Percentiles rank a stretch among this genome's conserved stretches.
phyloP scores from a whole-genome alignment of 2,888 invertebrate genomes.

The Metopia argyrocephala region DNA sequence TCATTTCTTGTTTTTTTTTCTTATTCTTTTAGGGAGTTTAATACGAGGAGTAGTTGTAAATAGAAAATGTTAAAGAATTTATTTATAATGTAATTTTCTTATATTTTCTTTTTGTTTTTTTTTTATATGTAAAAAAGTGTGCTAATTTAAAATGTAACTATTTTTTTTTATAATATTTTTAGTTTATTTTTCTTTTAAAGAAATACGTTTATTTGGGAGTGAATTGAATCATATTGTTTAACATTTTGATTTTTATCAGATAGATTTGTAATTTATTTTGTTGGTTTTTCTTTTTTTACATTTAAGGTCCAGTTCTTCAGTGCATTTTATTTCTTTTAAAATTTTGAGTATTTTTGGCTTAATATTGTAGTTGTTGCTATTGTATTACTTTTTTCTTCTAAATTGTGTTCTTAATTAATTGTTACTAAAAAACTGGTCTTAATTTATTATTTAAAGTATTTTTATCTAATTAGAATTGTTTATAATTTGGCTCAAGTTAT shows the following conservation, averaged over 20 bases:
- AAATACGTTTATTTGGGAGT: too few species aligned
- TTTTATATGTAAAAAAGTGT: conserved; percentile 66
- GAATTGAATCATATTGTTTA: background rate
- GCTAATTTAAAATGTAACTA: conserved; percentile 62
- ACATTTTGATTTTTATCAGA: background rate
- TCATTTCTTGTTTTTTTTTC: conserved; percentile 13
- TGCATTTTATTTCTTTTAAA: conserved; percentile 6
- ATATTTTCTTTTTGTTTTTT: conserved; percentile 39
- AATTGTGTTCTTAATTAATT: conserved; percentile 27
- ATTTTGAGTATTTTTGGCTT: conserved; percentile 13
- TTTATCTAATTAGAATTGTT: conserved; percentile 61
- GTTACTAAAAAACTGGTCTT: conserved; percentile 49
- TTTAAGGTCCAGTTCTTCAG: conserved; percentile 56
- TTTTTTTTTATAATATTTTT: conserved; percentile 20
- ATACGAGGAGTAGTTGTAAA: conserved; percentile 2
- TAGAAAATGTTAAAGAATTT: conserved; percentile 25
- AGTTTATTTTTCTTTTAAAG: conserved; percentile 50
- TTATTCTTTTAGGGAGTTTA: conserved; percentile 16
- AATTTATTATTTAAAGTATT: conserved; percentile 24
- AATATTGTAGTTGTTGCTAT: conserved; percentile 19
- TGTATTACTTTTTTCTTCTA: conserved; percentile 11
- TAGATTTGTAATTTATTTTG: background rate
- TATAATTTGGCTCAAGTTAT: conserved; percentile 73
- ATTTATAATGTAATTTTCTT: conserved; percentile 36
- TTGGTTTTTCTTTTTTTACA: conserved; percentile 54